A percentile compares a stretch with the other conserved stretches of the same genome.
Conservation (phyloP, 2,113 vertebrate species). For the Synodontis membranacea region DNA sequence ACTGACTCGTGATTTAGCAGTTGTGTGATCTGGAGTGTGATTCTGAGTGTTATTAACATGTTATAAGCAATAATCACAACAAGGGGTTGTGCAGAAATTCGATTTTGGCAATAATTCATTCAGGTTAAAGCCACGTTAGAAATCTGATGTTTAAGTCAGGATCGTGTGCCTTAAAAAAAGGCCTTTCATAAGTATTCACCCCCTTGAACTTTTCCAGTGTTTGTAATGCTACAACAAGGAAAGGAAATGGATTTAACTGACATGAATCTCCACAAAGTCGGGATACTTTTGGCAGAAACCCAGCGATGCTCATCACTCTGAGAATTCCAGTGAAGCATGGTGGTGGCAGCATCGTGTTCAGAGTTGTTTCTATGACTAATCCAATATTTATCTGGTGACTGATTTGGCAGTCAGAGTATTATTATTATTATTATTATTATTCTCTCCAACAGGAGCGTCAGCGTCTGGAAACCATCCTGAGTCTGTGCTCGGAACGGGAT, state of each 20-base stretch:
- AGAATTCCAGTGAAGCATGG: background rate
- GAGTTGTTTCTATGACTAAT: background rate
- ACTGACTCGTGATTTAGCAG: background rate
- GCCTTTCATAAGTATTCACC: too few relatives aligned
- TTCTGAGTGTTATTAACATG: slow-evolving; percentile 16
- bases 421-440: slow-evolving; percentile 4
- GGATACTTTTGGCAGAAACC: background rate
- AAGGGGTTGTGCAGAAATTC: background rate
- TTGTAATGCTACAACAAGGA: too few relatives aligned
- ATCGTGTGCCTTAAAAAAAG: background rate
- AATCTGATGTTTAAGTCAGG: background rate
- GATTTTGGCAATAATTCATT: background rate
- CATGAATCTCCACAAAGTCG: background rate
- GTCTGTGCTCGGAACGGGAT: slow-evolving; percentile 79
- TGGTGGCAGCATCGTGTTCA: background rate
- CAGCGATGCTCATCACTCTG: background rate
- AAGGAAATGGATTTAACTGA: background rate
- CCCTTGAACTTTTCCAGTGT: background rate
- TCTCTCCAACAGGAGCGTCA: slow-evolving; percentile 81
- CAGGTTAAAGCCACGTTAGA: background rate
- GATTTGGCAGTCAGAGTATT: background rate
- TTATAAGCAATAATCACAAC: background rate
- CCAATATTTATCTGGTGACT: background rate
- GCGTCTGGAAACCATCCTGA: slow-evolving; percentile 92
- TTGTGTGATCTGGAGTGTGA: background rate